Base-by-base conservation (phyloP, 1,140 invertebrate genomes). In the Drosophila erecta region DNA sequence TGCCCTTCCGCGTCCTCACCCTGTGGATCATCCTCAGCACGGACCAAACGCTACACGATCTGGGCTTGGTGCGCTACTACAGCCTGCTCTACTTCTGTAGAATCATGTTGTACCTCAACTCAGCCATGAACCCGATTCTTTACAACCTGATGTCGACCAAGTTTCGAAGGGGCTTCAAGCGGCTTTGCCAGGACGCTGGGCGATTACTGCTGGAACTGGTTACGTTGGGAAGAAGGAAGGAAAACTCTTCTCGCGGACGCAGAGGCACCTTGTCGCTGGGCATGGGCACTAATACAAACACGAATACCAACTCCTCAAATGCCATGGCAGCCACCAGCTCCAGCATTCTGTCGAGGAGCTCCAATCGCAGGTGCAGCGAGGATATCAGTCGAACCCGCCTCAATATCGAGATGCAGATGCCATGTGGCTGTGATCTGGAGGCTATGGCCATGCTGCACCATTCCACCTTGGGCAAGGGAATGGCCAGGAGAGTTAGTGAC, bases 81-180 rank as follows among this genome's bases (percentile, higher is more conserved):
- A 96, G 95, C 89, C 93, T 98, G 50, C 94, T 98, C 11, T 98
- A 97, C 92, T 96, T 98, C 92, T 96, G 95, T 80, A 94, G 97
- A 47, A 94, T 97, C 27, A 96, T 98, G 96, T 92, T 97, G 15
- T 97, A 98, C 92, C 94, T 98, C 17, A 98, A 98, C 90, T 97
- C 97, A 5, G 96, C 97, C 24, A 95, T 98, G 60, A 98, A 98
- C 93, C 97, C 97, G 4, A 97, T 98, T 75, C 93, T 98, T 14
- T 98, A 98, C 92, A 97, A 97, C 91, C 93, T 97, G 12, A 97
- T 97, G 95, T 97, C 96, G n/a, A 97, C 96, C 0, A 98, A 98
- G 92, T 98, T 98, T 93, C 94, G 97, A 11, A 95, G 95, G 15
- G 97, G 96, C 0, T 98, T 98, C 80, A 92, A 95, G 8, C 95